phyloP scores from a whole-genome alignment of 92 coral and sea anemone species.

The Epizoanthus ramosus region DNA sequence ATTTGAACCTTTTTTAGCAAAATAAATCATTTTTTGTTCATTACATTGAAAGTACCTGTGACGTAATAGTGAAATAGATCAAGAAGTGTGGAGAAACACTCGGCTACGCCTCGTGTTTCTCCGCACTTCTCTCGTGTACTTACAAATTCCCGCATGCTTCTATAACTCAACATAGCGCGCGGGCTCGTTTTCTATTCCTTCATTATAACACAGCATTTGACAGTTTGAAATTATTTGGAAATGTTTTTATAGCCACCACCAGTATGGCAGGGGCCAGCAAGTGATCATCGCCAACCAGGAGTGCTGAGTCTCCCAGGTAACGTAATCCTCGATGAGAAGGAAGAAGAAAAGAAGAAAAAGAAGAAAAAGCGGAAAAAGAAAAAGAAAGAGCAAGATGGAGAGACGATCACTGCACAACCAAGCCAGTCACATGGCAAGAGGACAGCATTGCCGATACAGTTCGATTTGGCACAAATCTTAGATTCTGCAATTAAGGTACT shows the following conservation, averaged over 20 bases:
- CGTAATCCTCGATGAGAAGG: neutral
- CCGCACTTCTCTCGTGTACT: too few species aligned
- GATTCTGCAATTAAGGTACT: conserved; percentile 66
- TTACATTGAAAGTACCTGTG: too few species aligned
- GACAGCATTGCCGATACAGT: conserved; percentile 73
- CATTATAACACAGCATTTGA: too few species aligned
- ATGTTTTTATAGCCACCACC: conserved; percentile 31
- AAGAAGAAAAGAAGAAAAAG: conserved; percentile 63
- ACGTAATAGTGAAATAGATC: too few species aligned
- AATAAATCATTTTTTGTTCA: too few species aligned
- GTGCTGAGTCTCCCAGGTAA: conserved; percentile 33
- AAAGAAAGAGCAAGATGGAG: conserved; percentile 29
- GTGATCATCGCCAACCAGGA: conserved; percentile 42
- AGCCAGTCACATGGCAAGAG: conserved; percentile 63
- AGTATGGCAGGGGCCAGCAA: conserved; percentile 8
- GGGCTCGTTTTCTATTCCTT: too few species aligned
- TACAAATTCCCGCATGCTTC: too few species aligned
- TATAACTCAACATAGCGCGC: too few species aligned
- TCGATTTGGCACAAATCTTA: conserved; percentile 80
- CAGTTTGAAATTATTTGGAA: too few species aligned
- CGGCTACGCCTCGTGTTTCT: too few species aligned
- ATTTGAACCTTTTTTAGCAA: too few species aligned
- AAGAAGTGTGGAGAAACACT: too few species aligned
- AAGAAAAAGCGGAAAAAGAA: conserved; percentile 70
- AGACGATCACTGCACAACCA: conserved; percentile 28